Evolutionary conservation across 2,113 vertebrate species (phyloP), one percentile per base, ranked within the genome.

Genomic region (Catharus fuscescens): DNA sequence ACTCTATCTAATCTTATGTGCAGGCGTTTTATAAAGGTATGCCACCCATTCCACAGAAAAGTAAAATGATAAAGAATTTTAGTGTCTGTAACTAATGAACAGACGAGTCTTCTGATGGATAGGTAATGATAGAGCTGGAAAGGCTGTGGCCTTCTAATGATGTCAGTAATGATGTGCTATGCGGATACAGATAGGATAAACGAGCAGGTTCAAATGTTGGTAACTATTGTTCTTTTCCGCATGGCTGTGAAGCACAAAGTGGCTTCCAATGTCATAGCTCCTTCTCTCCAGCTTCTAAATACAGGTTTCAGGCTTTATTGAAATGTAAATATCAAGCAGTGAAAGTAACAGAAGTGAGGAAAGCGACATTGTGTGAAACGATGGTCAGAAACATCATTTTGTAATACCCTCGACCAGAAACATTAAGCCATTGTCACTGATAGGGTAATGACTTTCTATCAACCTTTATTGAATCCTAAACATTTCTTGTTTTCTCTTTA

Each of bases 101-200:
- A 94, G 87, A 94, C 91, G 57, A 79, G 36, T 28, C 84, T 94
- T 96, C 83, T 80, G 80, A 84, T 94, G 26, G 84, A 74, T 78
- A 74, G 87, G 36, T 81, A 87, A 84, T 52, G 73, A 87, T 74
- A 92, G 66, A 85, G 40, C 78, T 95, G 54, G 50, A 90, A 87
- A 87, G 57, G 66, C 85, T 91, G 73, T 87, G 78, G 87, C 88
- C 81, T 94, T 95, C 48, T 96, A 82, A 94, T 90, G 89, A 86
- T 86, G 62, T 92, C 86, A 70, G 76, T 90, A 94, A 87, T 80
- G 71, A 81, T 92, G 74, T 84, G 78, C 78, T 95, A 2, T 69
- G 60, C 0, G 5, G 88, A 80, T 92, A 82, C 40, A 82, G 66
- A 79, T 73, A 84, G 73, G 47, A 89, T 90, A 91, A 93, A 91